Percentiles rank a stretch among this genome's conserved stretches.
Conservation (phyloP, 2,113 vertebrate genomes). For the Meleagris gallopavo region DNA sequence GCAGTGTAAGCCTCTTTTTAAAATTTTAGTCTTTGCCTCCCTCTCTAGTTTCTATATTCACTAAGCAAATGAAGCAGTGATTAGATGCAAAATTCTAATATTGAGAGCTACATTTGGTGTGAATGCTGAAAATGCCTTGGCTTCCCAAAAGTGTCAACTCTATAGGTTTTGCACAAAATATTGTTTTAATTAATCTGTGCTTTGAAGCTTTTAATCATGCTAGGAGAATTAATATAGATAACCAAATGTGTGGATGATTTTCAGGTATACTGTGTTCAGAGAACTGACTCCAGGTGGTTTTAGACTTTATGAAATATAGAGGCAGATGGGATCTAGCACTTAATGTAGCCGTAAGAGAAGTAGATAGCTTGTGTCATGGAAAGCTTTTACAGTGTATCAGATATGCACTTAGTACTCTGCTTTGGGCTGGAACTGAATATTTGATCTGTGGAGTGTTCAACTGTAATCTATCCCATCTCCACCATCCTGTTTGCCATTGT, state of each 20-base stretch:
- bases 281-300: neutral
- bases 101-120: neutral
- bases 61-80: neutral
- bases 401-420: neutral
- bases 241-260: neutral
- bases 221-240: neutral
- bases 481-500: conserved; percentile 46
- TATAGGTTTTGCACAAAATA: neutral
- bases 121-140: neutral
- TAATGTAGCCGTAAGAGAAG: neutral
- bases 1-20: accelerated
- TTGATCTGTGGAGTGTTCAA: conserved; percentile 7
- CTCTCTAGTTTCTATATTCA: neutral
- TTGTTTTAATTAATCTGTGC: neutral
- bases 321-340: neutral
- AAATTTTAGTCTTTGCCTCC: neutral
- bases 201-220: neutral
- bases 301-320: neutral
- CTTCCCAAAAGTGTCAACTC: neutral
- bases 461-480: conserved; percentile 35
- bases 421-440: conserved; percentile 40
- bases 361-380: neutral
- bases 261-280: neutral
- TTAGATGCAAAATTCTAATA: neutral
- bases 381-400: conserved; percentile 32